Evolutionary conservation across 2,888 invertebrate species (phyloP).

Genomic region (Invenusta paracnida): DNA sequence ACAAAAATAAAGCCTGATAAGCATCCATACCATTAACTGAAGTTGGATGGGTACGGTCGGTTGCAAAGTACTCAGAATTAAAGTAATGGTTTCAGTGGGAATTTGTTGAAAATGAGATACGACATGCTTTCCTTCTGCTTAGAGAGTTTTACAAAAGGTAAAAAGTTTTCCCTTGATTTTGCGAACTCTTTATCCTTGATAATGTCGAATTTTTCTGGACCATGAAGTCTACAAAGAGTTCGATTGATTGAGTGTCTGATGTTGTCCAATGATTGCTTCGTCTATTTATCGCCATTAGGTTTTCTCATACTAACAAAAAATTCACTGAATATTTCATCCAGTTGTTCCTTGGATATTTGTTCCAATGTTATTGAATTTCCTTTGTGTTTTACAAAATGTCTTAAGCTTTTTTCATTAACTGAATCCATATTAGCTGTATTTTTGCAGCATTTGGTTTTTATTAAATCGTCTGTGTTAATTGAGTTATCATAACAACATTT

Average conservation of each 20-base stretch:
- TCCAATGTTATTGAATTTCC: constrained; percentile 10
- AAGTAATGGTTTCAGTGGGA: too few species aligned
- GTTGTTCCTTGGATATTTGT: constrained; percentile 21
- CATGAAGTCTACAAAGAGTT: constrained; percentile 18
- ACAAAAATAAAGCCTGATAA: constrained; percentile 11
- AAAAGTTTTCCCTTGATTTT: constrained; percentile 11
- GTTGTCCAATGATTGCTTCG: background rate
- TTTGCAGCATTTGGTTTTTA: background rate
- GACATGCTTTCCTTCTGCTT: constrained; percentile 22
- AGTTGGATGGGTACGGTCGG: constrained; percentile 6
- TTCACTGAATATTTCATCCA: constrained; percentile 14
- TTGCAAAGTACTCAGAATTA: constrained; percentile 2
- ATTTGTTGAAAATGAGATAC: constrained; percentile 23
- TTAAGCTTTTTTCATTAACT: constrained; percentile 29
- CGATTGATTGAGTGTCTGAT: constrained; percentile 26
- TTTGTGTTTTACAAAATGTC: constrained; percentile 15
- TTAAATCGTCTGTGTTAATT: constrained; percentile 29
- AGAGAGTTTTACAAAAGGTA: constrained; percentile 20
- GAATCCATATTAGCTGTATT: constrained; percentile 25
- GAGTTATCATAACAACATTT: constrained; percentile 18
- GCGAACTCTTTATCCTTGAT: constrained; percentile 25
- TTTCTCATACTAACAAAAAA: constrained; percentile 18
- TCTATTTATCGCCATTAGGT: background rate
- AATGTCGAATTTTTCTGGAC: constrained; percentile 17
- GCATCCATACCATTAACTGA: constrained; percentile 29